phyloP scores from a whole-genome alignment of 2,113 vertebrate genomes.

The Scartelaos histophorus region DNA sequence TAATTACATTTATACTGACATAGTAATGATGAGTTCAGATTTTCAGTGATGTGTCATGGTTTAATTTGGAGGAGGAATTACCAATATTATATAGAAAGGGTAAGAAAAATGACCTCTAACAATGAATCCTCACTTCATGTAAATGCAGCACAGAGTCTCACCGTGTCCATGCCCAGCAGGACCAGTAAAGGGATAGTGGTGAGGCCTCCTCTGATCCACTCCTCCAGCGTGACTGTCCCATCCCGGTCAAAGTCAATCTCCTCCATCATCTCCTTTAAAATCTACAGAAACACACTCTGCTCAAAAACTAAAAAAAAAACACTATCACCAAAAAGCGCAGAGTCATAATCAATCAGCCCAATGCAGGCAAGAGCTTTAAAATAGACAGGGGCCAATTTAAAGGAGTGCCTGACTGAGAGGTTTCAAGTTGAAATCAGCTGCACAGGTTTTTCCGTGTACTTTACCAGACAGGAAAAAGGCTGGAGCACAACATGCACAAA shows the following conservation, averaged over 20 bases:
- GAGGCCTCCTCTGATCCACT: slow-evolving; percentile 94
- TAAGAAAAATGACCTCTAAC: no score
- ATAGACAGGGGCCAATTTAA: neutral
- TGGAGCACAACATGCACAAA: no score
- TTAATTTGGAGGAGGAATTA: no score
- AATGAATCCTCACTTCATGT: neutral
- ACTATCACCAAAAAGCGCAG: neutral
- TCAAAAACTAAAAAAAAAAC: neutral
- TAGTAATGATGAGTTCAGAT: no score
- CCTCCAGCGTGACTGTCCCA: slow-evolving; percentile 89
- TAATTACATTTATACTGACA: no score
- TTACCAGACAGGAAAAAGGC: neutral
- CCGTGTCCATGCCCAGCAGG: slow-evolving; percentile 90
- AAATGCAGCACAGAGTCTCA: slow-evolving; percentile 46
- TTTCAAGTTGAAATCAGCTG: neutral
- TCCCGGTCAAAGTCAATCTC: slow-evolving; percentile 90
- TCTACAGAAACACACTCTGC: slow-evolving; percentile 64
- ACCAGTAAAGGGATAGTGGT: slow-evolving; percentile 94
- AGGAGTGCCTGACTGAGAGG: neutral
- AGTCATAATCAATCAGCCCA: neutral
- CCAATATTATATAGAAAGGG: no score
- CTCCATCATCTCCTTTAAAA: slow-evolving; percentile 93
- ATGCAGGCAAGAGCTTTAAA: neutral
- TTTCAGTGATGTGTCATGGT: no score
- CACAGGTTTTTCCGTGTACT: no score